phyloP scores from a whole-genome alignment of 2,888 invertebrate genomes.

The Stenolophus ochropezus region DNA sequence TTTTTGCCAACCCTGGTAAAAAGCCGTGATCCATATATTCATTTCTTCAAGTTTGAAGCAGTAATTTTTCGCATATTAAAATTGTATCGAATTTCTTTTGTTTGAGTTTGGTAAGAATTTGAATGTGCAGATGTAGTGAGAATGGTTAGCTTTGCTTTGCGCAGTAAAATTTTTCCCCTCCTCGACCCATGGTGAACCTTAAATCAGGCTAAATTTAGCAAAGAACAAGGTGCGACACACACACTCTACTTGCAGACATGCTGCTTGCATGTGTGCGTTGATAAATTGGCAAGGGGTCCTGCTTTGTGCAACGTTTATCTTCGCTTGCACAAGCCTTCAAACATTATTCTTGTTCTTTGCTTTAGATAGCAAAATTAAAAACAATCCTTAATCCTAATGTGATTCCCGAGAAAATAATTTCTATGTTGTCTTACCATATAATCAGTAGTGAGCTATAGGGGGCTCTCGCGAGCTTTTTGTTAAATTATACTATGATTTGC shows the following conservation, averaged over 20 bases:
- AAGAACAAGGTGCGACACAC: conserved; percentile 1
- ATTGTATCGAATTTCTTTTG: not conserved
- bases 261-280: conserved; percentile 17
- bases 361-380: too few species aligned
- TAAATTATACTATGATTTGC: too few species aligned
- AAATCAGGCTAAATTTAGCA: conserved; percentile 2
- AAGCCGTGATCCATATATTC: too few species aligned
- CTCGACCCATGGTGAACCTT: not conserved
- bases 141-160: not conserved
- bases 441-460: too few species aligned
- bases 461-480: too few species aligned
- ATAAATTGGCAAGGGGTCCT: conserved; percentile 29
- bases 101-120: not conserved
- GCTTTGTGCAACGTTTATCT: conserved; percentile 20
- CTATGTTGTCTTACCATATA: too few species aligned
- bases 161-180: conserved; percentile 14
- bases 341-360: not conserved
- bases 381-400: too few species aligned
- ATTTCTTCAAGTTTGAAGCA: too few species aligned
- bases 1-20: not conserved
- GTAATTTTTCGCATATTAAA: not conserved
- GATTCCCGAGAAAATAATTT: too few species aligned
- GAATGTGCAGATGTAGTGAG: not conserved
- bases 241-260: not conserved
- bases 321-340: not conserved